Evolutionary conservation across 2,113 vertebrate species (phyloP), one percentile per base, ranked within the genome.

Genomic region (human (Homo sapiens)): DNA sequence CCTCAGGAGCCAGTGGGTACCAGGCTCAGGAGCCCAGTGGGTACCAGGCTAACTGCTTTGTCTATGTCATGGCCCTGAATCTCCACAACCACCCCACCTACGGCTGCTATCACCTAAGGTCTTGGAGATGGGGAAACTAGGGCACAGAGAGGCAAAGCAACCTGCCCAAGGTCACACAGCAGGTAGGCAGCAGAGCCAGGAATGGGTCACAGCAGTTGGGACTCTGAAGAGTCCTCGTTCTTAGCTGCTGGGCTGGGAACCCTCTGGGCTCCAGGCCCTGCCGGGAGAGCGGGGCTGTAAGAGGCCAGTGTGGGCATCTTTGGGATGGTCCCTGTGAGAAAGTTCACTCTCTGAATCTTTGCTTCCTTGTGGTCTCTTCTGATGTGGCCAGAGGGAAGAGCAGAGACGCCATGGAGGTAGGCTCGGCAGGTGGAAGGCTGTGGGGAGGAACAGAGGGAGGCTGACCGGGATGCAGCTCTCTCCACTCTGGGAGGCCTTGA

Each of bases 271-370:
- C 35, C 40, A 59, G 48, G 35, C 22, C 32, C n/a, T 7, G 2
- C 35, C 22, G 3, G 18, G 8, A 48, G 8, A 40, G 14, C 2
- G 0, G 25, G 20, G 59, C 20, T 30, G 5, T 1, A 1, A 80
- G 48, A 20, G 50, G 2, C 43, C 2, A 0, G 45, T 6, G 32
- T 64, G 87, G 72, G 30, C 9, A 3, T 52, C 38, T 50, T 6
- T 2, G 50, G 48, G 48, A 70, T 25, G 14, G 61, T 32, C 27
- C 12, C 27, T 64, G 61, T 30, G 61, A 11, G 61, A 64, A 64
- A 14, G 23, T 59, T 45, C 1, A 1, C 18, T 43, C 43, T 38
- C 5, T 8, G 13, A 32, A 64, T 18, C 57, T 84, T 40, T 88
- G 43, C 64, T 70, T 85, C 50, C 83, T 45, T 72, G 55, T n/a